phyloP scores from a whole-genome alignment of 2,113 vertebrate genomes.

The Thamnophis sirtalis region DNA sequence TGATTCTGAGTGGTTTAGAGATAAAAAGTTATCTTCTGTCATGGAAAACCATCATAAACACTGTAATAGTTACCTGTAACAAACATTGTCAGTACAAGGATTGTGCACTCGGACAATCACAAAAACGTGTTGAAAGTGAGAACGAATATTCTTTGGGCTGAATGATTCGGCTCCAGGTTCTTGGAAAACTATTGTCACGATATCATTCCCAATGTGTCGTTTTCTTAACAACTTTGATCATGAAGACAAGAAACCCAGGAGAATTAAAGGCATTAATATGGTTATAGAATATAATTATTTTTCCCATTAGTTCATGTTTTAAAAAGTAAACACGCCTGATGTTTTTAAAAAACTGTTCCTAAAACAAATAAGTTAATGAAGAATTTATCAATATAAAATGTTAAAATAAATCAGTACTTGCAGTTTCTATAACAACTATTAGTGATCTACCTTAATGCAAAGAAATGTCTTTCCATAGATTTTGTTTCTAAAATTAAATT shows the following conservation, averaged over 20 bases:
- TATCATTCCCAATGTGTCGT: conserved; percentile 94
- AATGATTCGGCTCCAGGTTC: conserved; percentile 91
- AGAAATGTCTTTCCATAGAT: conserved; percentile 35
- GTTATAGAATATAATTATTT: not conserved
- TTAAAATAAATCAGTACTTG: conserved; percentile 22
- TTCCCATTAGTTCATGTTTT: not conserved
- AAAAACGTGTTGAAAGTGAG: conserved; percentile 95
- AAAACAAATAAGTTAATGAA: conserved; percentile 20
- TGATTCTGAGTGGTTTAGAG: not conserved
- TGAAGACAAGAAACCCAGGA: conserved; percentile 21
- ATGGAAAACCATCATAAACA: accelerated
- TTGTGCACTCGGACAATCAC: conserved; percentile 86
- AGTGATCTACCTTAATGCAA: conserved; percentile 36
- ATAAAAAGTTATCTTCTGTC: not conserved
- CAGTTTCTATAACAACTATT: conserved; percentile 55
- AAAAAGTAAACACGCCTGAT: conserved; percentile 7
- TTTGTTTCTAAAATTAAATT: conserved; percentile 31
- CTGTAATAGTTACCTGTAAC: conserved; percentile 81
- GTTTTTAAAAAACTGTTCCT: not conserved
- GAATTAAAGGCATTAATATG: not conserved
- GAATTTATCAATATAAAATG: conserved; percentile 24
- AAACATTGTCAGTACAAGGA: conserved; percentile 88
- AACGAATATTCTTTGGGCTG: conserved; percentile 91
- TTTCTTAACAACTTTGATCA: conserved; percentile 83
- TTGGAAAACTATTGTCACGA: conserved; percentile 97